These are phyloP conservation scores for Napeogenes inachia DNA, from an alignment of 2,888 invertebrate species.

Conservation along the genomic window DNA sequence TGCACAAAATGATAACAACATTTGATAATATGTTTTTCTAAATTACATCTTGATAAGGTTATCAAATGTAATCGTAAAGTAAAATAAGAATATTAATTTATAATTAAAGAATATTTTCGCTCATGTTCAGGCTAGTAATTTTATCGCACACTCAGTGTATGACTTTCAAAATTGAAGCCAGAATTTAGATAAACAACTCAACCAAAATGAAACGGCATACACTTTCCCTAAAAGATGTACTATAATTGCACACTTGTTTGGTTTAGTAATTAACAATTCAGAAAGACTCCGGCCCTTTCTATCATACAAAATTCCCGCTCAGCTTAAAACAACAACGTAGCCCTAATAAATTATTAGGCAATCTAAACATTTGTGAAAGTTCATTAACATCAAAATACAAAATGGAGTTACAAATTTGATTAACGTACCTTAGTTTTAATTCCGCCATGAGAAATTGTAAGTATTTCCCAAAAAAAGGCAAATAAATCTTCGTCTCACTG, in stretches of 20 bases:
- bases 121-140: too few species aligned
- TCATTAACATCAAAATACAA: neutral
- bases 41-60: too few species aligned
- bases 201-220: slow-evolving; percentile 8
- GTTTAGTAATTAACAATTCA: slow-evolving; percentile 26
- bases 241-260: slow-evolving; percentile 21
- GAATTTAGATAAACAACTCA: neutral
- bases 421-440: slow-evolving; percentile 30
- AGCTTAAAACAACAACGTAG: slow-evolving; percentile 16
- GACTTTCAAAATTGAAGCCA: neutral
- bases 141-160: too few species aligned
- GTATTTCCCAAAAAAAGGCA: slow-evolving; percentile 35
- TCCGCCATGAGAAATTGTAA: slow-evolving; percentile 32
- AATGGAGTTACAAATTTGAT: too few species aligned
- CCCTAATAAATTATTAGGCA: slow-evolving; percentile 13
- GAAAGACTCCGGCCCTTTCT: slow-evolving; percentile 21
- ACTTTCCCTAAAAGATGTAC: slow-evolving; percentile 4
- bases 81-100: too few species aligned
- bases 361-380: slow-evolving; percentile 1
- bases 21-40: too few species aligned
- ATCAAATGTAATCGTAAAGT: too few species aligned
- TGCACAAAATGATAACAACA: neutral
- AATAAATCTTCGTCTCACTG: slow-evolving; percentile 25
- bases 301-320: slow-evolving; percentile 19
- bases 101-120: too few species aligned